phyloP scores from a whole-genome alignment of 2,888 invertebrate genomes.

The Keiferia lycopersicella region DNA sequence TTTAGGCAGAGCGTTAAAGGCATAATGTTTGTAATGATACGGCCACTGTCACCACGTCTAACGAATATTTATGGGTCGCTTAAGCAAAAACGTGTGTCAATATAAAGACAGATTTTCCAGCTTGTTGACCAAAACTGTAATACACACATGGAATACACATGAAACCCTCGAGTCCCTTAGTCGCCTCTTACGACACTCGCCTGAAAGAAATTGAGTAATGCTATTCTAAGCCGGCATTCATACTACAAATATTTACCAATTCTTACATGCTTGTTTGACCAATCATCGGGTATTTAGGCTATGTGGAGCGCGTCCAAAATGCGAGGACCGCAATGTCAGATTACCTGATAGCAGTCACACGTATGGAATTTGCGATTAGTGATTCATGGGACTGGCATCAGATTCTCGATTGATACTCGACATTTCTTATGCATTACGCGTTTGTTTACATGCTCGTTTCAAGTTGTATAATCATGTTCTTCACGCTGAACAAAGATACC shows the following conservation, averaged over 20 bases:
- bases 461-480: background rate
- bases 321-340: background rate
- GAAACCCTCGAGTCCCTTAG: too few species aligned
- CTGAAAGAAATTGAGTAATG: background rate
- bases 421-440: background rate
- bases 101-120: too few species aligned
- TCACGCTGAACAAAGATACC: too few species aligned
- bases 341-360: background rate
- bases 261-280: background rate
- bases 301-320: slow-evolving; percentile 23
- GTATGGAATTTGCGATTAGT: slow-evolving; percentile 6
- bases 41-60: too few species aligned
- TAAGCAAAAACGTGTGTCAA: too few species aligned
- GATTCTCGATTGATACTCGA: slow-evolving; percentile 2
- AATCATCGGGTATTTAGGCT: background rate
- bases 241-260: background rate
- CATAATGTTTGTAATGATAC: too few species aligned
- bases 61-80: too few species aligned
- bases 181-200: too few species aligned
- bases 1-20: too few species aligned
- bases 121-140: too few species aligned
- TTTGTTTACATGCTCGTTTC: background rate
- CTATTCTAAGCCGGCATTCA: background rate
- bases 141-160: too few species aligned
- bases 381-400: background rate